Base-by-base conservation (phyloP, 2,113 vertebrate species). In the Meriones unguiculatus region DNA sequence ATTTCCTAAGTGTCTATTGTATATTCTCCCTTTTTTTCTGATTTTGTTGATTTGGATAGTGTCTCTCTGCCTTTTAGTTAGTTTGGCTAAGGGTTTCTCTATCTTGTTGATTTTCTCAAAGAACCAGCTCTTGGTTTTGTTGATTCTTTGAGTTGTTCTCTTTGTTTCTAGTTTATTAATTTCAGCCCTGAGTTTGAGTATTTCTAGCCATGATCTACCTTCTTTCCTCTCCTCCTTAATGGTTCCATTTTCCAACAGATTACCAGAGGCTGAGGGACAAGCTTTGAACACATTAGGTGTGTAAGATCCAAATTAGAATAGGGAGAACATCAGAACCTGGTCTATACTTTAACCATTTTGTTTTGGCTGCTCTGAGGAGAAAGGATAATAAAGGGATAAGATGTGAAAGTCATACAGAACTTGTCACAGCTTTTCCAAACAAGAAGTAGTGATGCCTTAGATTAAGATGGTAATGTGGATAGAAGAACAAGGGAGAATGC, bases 321-420 rank as follows among this genome's bases (percentile, higher is more conserved):
- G 50, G 3, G 13, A 87, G 15, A 95, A 64, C 28, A 87, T 84
- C 62, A 64, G 28, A 73, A 80, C 59, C 50, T 57, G 25, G 86
- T 52, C 84, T 87, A 32, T 12, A 41, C 88, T 65, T 70, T 57
- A 76, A 35, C 76, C 69, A 32, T 5, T 85, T 32, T 38, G 8
- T 65, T 64, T 64, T 87, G 59, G 10, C 50, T 96, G 17, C 81
- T 41, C 8, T 14, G 7, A 25, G 38, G 65, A 85, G 22, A 65
- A 50, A 91, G 24, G 11, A 72, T 65, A 52, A 1, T 50, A 22
- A 89, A 12, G 28, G 9, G 54, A 77, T 35, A 90, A 86, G 64
- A 96, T 81, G 2, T n/a, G 13, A 72, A 95, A 89, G 91, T 57
- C 85, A 76, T n/a, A 62, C 18, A 54, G 78, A 76, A 77, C 80